Evolutionary conservation across 2,797 vertebrate species (phyloP).

Genomic region (Zonotrichia albicollis): DNA sequence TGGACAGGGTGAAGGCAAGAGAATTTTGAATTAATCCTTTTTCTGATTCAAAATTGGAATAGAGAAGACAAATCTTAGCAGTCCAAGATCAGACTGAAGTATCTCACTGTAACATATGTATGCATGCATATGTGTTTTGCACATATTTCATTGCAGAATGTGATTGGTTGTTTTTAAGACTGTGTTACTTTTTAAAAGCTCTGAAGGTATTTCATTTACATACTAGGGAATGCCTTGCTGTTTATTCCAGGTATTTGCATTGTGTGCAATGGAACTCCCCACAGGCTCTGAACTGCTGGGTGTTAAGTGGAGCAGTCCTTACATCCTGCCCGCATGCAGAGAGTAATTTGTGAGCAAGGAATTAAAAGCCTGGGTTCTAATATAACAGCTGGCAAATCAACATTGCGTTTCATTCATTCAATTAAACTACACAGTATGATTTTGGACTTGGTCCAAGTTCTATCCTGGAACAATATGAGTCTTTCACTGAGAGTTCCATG

Average conservation of each 20-base stretch:
- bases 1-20: not conserved
- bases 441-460: constrained; percentile 10
- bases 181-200: not conserved
- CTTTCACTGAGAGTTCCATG: not conserved
- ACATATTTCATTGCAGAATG: not conserved
- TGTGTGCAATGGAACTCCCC: not conserved
- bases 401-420: constrained; percentile 49
- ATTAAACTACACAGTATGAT: constrained; percentile 18
- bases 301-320: constrained; percentile 14
- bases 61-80: not conserved
- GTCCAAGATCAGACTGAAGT: not conserved
- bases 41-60: not conserved
- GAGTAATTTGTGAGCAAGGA: constrained; percentile 36
- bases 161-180: not conserved
- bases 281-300: not conserved
- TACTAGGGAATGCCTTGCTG: not conserved
- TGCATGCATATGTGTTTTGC: not conserved
- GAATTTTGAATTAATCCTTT: not conserved
- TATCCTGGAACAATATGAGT: not conserved
- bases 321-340: not conserved
- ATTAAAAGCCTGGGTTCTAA: constrained; percentile 30
- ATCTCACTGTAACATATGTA: not conserved
- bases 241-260: not conserved
- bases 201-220: not conserved
- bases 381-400: constrained; percentile 51